A percentile compares a stretch with the other conserved stretches of the same genome.
phyloP scores from a whole-genome alignment of 2,888 invertebrate genomes.

The Coenonympha arcania region DNA sequence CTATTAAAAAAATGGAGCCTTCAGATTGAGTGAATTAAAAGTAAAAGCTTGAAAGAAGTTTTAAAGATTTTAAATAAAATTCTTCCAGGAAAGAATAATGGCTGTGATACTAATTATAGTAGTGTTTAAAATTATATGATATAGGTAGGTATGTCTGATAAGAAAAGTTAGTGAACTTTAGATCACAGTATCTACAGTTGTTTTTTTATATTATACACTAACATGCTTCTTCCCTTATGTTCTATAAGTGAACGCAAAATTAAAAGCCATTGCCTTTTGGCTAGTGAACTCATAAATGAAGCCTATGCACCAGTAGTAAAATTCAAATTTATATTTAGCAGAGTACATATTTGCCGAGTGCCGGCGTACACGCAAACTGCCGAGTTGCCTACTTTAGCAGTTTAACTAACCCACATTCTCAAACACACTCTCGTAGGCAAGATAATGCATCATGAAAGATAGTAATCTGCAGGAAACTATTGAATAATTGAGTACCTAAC shows the following conservation, averaged over 20 bases:
- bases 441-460: constrained; percentile 8
- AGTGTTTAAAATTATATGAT: no score
- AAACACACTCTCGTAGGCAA: constrained; percentile 31
- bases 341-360: neutral
- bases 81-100: no score
- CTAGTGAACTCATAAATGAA: neutral
- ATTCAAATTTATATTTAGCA: constrained; percentile 8
- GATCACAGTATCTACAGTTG: constrained; percentile 1
- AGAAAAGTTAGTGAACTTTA: constrained; percentile 35
- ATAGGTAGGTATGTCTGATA: constrained; percentile 12
- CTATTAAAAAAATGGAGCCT: no score
- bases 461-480: constrained; percentile 4
- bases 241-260: neutral
- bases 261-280: no score
- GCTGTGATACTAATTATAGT: no score
- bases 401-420: constrained; percentile 41
- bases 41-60: no score
- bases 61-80: no score
- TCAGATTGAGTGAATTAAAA: no score
- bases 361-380: no score
- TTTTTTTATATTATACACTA: neutral
- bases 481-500: neutral
- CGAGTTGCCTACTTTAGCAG: constrained; percentile 27
- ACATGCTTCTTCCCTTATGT: no score
- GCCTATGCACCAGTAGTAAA: neutral